Evolutionary conservation across 2,888 invertebrate species (phyloP).

Genomic region (Oxytorus armatus): DNA sequence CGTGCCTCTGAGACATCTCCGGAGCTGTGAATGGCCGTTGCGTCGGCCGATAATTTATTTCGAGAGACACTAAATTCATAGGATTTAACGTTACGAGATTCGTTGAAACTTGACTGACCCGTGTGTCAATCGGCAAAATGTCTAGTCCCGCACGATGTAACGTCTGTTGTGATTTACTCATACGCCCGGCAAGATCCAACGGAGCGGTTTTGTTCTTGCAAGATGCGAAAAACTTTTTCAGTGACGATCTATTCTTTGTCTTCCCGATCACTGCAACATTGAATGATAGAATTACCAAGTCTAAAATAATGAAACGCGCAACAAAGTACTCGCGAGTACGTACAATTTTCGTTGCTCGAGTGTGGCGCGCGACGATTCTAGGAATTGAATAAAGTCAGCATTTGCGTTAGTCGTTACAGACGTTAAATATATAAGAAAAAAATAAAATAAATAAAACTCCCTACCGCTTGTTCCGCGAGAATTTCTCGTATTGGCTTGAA

Average conservation of each 20-base stretch:
- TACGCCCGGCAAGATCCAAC: constrained; percentile 69
- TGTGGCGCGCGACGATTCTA: constrained; percentile 44
- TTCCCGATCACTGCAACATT: constrained; percentile 55
- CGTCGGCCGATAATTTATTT: constrained; percentile 49
- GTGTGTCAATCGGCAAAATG: constrained; percentile 58
- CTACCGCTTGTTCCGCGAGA: constrained; percentile 68
- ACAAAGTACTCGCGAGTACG: constrained; percentile 8
- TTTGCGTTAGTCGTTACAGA: too few species aligned
- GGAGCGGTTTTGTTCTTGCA: constrained; percentile 80
- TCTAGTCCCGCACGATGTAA: constrained; percentile 55
- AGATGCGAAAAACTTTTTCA: constrained; percentile 72
- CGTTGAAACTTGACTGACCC: constrained; percentile 67
- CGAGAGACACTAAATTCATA: constrained; percentile 56
- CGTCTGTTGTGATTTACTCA: constrained; percentile 63
- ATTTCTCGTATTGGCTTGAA: constrained; percentile 78
- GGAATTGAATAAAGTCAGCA: constrained; percentile 1
- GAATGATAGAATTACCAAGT: too few species aligned
- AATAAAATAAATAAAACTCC: neutral
- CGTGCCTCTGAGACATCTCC: constrained; percentile 67
- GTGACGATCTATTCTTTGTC: constrained; percentile 52
- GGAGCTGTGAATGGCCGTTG: constrained; percentile 78
- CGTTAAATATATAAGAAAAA: too few species aligned
- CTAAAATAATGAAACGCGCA: too few species aligned
- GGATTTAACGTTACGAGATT: constrained; percentile 72
- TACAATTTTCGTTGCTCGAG: constrained; percentile 62